phyloP scores from a whole-genome alignment of 2,888 invertebrate species.

The Cataglyphis altisquamis region DNA sequence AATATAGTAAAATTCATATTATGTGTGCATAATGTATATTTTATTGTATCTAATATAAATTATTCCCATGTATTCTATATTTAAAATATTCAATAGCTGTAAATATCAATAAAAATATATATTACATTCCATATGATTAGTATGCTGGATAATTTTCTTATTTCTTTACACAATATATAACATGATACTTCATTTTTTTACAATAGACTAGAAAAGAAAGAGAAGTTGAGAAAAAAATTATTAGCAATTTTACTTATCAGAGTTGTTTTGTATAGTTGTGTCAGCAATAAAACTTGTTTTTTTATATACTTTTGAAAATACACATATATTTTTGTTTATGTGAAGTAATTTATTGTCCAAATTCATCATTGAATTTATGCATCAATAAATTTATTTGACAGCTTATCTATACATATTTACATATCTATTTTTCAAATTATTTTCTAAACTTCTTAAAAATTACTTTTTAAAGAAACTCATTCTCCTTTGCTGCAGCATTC shows the following conservation, averaged over 20 bases:
- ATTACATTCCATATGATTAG: conserved; percentile 66
- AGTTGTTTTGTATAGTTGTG: background rate
- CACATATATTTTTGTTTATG: background rate
- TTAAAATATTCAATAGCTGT: conserved; percentile 77
- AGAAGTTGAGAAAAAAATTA: background rate
- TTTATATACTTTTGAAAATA: background rate
- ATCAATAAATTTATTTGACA: background rate
- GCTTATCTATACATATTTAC: background rate
- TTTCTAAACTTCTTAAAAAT: background rate
- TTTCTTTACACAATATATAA: background rate
- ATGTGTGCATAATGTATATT: conserved; percentile 79
- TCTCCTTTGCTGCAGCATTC: background rate
- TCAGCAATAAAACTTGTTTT: background rate
- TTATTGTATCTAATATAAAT: conserved; percentile 73
- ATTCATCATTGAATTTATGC: background rate
- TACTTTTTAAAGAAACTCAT: background rate
- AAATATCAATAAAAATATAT: conserved; percentile 69
- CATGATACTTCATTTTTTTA: background rate
- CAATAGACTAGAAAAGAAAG: background rate
- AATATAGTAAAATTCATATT: conserved; percentile 61
- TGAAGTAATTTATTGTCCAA: background rate
- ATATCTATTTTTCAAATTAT: background rate
- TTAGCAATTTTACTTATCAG: background rate
- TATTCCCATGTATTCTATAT: conserved; percentile 74
- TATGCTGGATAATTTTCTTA: background rate